Base-by-base conservation (phyloP, 2,888 invertebrate species). In the Dolichomitus sp. region DNA sequence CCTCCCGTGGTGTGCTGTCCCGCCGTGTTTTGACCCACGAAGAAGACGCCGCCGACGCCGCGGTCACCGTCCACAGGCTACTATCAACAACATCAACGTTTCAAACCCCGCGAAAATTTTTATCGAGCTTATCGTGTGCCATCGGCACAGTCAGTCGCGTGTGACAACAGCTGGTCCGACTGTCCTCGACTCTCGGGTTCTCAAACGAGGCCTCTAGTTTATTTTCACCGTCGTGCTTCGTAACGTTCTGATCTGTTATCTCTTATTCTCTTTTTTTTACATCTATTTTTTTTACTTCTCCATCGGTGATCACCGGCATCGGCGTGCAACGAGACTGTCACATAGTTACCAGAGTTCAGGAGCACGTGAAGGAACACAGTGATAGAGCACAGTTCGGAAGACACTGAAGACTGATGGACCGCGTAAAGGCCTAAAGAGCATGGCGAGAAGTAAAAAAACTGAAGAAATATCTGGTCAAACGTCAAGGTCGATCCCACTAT, bases 1-100 rank as follows among this genome's bases (percentile, higher is more conserved):
- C 61, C 85, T 87, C 89, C 88, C 88, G 89, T 88, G 88, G 84
- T 76, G 66, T 63, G 73, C 79, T 80, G 68, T 73, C 73, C 65
- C 72, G 81, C 74, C 75, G 83, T 85, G 79, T 81, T 79, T 75
- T 81, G 48, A 74, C 81, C 79, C 65, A 81, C 81, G 77, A 63
- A 72, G 48, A 61, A 61, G 50, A 50, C 68, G 27, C 61, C 73
- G 63, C 61, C 59, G 63, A 81, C 69, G 69, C 50, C 54, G 57
- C 65, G 37, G 33, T 61, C 74, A 68, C 40, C 78, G 78, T 74
- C 59, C 48, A 76, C 52, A 12, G 45, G 48, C 80, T 68, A 76
- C 70, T 54, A 66, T 65, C 52, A 33, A 78, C 68, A 30, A 54
- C 59, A 45, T 50, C 61, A 59, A 75, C 73, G 75, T 79, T 73